A percentile compares a stretch with the other conserved stretches of the same genome.
Conservation (phyloP, 2,113 vertebrate genomes). For the Chaenocephalus aceratus region DNA sequence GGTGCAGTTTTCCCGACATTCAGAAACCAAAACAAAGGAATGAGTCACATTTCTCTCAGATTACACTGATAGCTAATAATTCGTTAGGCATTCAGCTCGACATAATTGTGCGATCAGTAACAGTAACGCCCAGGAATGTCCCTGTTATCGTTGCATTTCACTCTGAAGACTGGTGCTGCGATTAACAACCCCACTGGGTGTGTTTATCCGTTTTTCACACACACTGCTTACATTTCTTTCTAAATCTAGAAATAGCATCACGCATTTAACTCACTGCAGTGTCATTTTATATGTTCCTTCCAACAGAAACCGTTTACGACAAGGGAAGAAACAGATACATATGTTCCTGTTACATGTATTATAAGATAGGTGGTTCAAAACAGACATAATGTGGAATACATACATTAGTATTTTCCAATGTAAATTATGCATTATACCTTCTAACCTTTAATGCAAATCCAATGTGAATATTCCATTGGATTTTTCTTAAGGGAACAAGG, state of each 20-base stretch:
- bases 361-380: neutral
- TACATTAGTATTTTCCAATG: neutral
- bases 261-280: slow-evolving; percentile 19
- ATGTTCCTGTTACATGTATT: slow-evolving; percentile 26
- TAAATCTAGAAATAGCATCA: slow-evolving; percentile 39
- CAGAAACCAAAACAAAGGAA: slow-evolving; percentile 52
- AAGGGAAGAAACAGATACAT: slow-evolving; percentile 26
- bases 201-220: slow-evolving; percentile 46
- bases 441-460: no score
- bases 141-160: slow-evolving; percentile 55
- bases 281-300: slow-evolving; percentile 15
- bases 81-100: slow-evolving; percentile 50
- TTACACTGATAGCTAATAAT: slow-evolving; percentile 40
- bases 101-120: slow-evolving; percentile 59
- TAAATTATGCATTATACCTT: no score
- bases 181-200: slow-evolving; percentile 47
- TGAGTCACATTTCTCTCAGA: slow-evolving; percentile 50
- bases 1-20: slow-evolving; percentile 27
- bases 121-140: slow-evolving; percentile 63
- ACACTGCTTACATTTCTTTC: slow-evolving; percentile 29
- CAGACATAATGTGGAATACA: slow-evolving; percentile 8
- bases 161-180: slow-evolving; percentile 55
- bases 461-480: no score
- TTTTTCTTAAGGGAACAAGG: no score
- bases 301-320: slow-evolving; percentile 14